Conservation (phyloP, 2,888 invertebrate genomes). For the Hydrotaea diabolus region DNA sequence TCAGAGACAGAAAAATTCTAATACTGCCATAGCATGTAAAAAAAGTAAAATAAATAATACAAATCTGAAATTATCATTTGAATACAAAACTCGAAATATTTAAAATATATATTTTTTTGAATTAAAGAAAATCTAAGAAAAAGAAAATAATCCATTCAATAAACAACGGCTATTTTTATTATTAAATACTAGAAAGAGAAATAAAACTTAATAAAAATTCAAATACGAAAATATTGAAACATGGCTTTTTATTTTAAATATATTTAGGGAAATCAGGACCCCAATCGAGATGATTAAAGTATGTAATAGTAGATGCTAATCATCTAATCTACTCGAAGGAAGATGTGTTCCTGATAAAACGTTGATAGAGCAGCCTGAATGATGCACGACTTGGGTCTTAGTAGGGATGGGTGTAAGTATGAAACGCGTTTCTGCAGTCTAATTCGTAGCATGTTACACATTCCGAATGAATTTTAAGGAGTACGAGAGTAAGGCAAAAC, state of each 20-base stretch:
- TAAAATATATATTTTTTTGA: slow-evolving; percentile 12
- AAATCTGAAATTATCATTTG: slow-evolving; percentile 1
- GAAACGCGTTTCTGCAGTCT: too few relatives aligned
- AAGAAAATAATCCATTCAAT: slow-evolving; percentile 40
- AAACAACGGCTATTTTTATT: slow-evolving; percentile 55
- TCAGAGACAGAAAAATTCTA: not conserved
- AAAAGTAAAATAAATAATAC: slow-evolving; percentile 11
- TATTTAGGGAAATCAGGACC: too few relatives aligned
- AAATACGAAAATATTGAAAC: not conserved
- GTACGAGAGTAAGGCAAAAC: too few relatives aligned
- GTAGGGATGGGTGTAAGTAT: too few relatives aligned
- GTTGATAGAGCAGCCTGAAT: too few relatives aligned
- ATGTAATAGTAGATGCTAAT: too few relatives aligned
- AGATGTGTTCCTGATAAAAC: too few relatives aligned
- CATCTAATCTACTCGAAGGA: too few relatives aligned
- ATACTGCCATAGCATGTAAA: slow-evolving; percentile 69
- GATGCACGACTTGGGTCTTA: too few relatives aligned
- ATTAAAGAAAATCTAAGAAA: not conserved
- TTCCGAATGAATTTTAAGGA: too few relatives aligned
- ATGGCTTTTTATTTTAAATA: not conserved
- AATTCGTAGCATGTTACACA: too few relatives aligned
- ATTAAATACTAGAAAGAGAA: slow-evolving; percentile 16
- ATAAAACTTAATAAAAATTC: not conserved
- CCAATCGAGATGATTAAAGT: too few relatives aligned
- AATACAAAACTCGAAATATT: slow-evolving; percentile 1